Evolutionary conservation across 2,113 vertebrate genomes (phyloP).

Genomic region (Oryzias javanicus): DNA sequence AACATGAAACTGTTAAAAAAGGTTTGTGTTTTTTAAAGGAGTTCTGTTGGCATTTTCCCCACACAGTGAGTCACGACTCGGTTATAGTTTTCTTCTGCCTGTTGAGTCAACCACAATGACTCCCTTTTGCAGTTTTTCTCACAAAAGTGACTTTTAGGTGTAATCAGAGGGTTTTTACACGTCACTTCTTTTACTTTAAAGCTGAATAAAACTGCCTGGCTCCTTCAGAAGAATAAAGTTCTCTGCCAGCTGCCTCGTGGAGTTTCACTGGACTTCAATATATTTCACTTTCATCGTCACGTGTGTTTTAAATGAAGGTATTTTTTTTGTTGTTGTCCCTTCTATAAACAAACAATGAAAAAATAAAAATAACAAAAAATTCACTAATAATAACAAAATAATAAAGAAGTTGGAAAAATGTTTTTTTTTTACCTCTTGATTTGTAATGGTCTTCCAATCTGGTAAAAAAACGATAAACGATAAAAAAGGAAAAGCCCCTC

Average conservation of each 20-base stretch:
- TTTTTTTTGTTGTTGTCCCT: too few relatives aligned
- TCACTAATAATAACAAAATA: too few relatives aligned
- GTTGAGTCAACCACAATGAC: constrained; percentile 4
- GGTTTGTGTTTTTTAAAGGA: not conserved
- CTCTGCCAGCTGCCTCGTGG: constrained; percentile 17
- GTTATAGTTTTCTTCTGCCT: not conserved
- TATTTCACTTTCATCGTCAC: too few relatives aligned
- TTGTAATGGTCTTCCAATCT: too few relatives aligned
- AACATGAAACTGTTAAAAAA: not conserved
- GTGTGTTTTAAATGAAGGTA: too few relatives aligned
- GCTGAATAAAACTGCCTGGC: constrained; percentile 21
- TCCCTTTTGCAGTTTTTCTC: constrained; percentile 21
- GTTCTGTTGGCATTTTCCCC: constrained; percentile 19
- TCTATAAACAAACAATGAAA: too few relatives aligned
- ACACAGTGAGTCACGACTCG: constrained; percentile 33
- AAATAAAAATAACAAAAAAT: too few relatives aligned
- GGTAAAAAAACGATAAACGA: too few relatives aligned
- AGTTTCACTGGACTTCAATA: too few relatives aligned
- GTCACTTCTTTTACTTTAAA: constrained; percentile 15
- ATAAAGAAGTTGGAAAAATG: too few relatives aligned
- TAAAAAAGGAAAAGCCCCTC: too few relatives aligned
- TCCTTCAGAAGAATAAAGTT: constrained; percentile 24
- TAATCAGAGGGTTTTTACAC: constrained; percentile 23
- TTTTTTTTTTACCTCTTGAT: too few relatives aligned
- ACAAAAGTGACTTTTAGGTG: constrained; percentile 29